Evolutionary conservation across 2,797 vertebrate genomes (phyloP).

Genomic region (Centropyge bicolor): DNA sequence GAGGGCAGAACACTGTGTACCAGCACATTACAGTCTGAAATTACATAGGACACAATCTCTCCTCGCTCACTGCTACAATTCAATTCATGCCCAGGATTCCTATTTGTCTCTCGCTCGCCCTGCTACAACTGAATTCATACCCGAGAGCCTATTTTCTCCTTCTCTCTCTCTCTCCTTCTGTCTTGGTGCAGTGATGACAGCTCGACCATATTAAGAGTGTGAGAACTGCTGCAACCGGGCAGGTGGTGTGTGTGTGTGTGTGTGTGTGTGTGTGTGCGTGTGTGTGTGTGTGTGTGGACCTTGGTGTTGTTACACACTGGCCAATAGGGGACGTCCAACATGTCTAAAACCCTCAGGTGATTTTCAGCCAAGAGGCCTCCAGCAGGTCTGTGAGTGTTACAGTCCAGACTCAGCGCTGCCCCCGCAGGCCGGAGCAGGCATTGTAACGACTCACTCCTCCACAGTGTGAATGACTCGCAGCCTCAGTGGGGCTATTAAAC

Average conservation of each 20-base stretch:
- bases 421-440: too few species aligned
- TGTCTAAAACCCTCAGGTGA: too few species aligned
- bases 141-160: slow-evolving; percentile 2
- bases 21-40: slow-evolving; percentile 62
- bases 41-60: slow-evolving; percentile 61
- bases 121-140: slow-evolving; percentile 28
- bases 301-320: too few species aligned
- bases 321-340: too few species aligned
- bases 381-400: too few species aligned
- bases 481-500: too few species aligned
- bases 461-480: too few species aligned
- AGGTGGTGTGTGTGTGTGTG: too few species aligned
- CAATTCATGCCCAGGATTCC: slow-evolving; percentile 52
- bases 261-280: slow-evolving; percentile 42
- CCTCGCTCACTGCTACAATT: slow-evolving; percentile 40
- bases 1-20: slow-evolving; percentile 62
- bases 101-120: slow-evolving; percentile 48
- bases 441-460: too few species aligned
- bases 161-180: neutral
- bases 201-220: slow-evolving; percentile 70
- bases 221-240: slow-evolving; percentile 50
- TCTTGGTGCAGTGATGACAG: slow-evolving; percentile 63
- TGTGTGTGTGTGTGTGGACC: slow-evolving; percentile 16
- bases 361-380: too few species aligned
- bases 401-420: too few species aligned